Evolutionary conservation across 2,797 vertebrate genomes (phyloP), one percentile per base, ranked within the genome.

Genomic region (Lacerta viridis): DNA sequence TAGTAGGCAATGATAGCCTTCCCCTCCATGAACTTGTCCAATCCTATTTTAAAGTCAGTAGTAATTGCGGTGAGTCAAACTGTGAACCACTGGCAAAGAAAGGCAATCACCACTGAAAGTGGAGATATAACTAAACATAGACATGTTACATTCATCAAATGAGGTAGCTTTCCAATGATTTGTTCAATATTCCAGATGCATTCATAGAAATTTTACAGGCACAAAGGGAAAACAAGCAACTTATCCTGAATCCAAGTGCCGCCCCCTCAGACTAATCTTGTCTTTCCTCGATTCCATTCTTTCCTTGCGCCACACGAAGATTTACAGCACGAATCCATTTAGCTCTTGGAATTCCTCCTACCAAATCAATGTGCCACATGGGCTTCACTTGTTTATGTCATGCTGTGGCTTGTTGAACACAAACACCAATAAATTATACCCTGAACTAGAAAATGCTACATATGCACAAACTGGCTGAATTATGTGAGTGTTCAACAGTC

Each of bases 361-460:
- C 50, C n/a, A 77, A 33, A 20, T 80, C 87, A 87, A 83, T 36
- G n/a, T 79, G 11, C 23, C 5, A 36, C 81, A 76, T 89, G 90
- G 71, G 46, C 79, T 88, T 87, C 7, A 90, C 75, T 82, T 90
- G 71, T 77, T 76, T 84, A 80, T 17, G 74, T 74, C 90, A 68
- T 87, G 78, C 8, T 13, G 68, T 0, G 0, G 85, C 88, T 91
- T 91, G 87, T 80, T 43, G 79, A 92, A 87, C 23, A 61, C 7
- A 89, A 93, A 92, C 55, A 92, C 84, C 74, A 85, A 92, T 89
- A 94, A 90, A 94, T 85, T 88, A 82, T 82, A 84, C 90, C 91
- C 88, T 33, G 4, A 91, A 83, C 90, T 90, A 76, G 55, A 78
- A 88, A 95, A 91, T 61, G 5, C 3, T 92, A 92, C 59, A 46